Percentiles rank a stretch among this genome's conserved stretches.
These are phyloP conservation scores for Thamnophis elegans DNA, from an alignment of 2,797 vertebrate genomes.

Conservation along the genomic window DNA sequence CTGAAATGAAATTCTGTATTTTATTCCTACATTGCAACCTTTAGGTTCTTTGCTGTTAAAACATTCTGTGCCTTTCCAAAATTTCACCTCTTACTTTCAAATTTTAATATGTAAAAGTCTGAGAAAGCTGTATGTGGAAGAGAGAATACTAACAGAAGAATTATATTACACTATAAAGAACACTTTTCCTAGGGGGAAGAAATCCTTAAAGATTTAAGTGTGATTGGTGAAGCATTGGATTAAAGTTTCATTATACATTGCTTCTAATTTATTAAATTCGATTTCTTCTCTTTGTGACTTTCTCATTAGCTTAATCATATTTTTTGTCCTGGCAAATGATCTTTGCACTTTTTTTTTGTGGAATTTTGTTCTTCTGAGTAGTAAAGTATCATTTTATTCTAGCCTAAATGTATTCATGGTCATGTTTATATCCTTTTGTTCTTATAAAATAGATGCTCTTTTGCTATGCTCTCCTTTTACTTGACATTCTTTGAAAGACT, in stretches of 20 bases:
- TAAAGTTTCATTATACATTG: conserved; percentile 10
- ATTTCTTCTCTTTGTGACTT: neutral
- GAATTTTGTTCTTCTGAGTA: conserved; percentile 11
- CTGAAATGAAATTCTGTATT: neutral
- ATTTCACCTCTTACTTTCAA: neutral
- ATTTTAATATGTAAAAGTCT: neutral
- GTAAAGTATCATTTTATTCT: neutral
- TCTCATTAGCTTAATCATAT: conserved; percentile 4
- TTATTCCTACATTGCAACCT: neutral
- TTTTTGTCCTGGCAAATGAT: conserved; percentile 9
- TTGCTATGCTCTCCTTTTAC: conserved; percentile 29
- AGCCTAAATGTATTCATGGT: conserved; percentile 9
- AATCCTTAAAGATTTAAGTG: conserved; percentile 1
- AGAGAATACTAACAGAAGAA: neutral
- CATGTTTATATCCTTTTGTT: neutral
- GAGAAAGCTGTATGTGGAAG: neutral
- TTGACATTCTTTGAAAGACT: neutral
- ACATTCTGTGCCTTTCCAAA: neutral
- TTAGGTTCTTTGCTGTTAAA: neutral
- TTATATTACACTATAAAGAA: neutral
- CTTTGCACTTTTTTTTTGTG: neutral
- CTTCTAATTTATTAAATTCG: conserved; percentile 6
- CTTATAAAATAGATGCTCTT: conserved; percentile 8
- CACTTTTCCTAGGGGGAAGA: neutral
- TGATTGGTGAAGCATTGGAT: conserved; percentile 6